Percentiles rank a stretch among this genome's conserved stretches.
These are phyloP conservation scores for Sminthopsis crassicaudata DNA, from an alignment of 2,113 vertebrate species.

Conservation along the genomic window DNA sequence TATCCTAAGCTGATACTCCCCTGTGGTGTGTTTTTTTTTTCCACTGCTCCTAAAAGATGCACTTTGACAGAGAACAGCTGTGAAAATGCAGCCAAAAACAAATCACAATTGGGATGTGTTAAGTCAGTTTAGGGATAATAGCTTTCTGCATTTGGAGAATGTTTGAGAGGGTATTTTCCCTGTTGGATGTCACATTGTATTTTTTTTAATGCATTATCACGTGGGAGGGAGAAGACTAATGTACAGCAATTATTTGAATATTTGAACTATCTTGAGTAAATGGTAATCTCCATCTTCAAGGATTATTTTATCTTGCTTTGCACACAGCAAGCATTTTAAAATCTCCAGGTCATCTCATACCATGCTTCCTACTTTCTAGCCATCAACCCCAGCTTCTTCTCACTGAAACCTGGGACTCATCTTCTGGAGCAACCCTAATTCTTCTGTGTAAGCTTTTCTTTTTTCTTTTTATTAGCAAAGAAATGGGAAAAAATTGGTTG, in stretches of 20 bases:
- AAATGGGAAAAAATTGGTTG: background rate
- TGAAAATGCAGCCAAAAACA: slow-evolving; percentile 2
- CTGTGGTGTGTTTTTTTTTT: background rate
- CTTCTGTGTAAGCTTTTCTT: background rate
- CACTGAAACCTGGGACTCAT: background rate
- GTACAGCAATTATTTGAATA: background rate
- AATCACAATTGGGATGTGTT: background rate
- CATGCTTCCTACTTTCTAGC: background rate
- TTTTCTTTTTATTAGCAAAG: background rate
- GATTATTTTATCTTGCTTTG: background rate
- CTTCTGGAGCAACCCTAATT: background rate
- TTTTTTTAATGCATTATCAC: background rate
- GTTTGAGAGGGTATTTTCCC: background rate
- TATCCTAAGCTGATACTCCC: background rate
- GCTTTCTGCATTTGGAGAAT: background rate
- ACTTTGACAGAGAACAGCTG: slow-evolving; percentile 1
- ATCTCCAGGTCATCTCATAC: background rate
- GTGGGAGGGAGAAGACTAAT: background rate
- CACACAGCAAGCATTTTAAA: background rate
- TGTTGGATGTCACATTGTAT: background rate
- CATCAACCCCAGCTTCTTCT: background rate
- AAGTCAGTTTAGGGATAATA: background rate
- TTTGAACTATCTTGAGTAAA: background rate
- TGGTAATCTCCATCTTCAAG: background rate
- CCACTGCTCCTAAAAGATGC: background rate